Conservation (phyloP, 2,113 vertebrate genomes). For the Crotalus helleri region DNA sequence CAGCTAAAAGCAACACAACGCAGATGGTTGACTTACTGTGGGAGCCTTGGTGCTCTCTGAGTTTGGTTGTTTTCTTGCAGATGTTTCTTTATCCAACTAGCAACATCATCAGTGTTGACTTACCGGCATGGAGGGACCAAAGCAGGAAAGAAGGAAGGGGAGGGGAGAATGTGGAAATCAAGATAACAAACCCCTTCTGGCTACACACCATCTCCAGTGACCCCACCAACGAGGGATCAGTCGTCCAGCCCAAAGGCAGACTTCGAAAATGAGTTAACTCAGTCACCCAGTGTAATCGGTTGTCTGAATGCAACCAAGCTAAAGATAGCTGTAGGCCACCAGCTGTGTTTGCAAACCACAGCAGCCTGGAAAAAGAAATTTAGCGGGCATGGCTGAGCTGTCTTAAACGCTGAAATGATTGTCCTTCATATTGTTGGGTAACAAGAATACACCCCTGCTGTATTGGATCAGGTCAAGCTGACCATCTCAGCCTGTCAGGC, state of each 20-base stretch:
- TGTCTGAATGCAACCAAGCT: neutral
- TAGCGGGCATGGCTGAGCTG: neutral
- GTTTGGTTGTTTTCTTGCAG: neutral
- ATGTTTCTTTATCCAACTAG: neutral
- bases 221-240: neutral
- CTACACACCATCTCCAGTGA: neutral
- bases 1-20: conserved; percentile 68
- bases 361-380: neutral
- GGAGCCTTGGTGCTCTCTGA: neutral
- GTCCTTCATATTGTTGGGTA: neutral
- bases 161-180: neutral
- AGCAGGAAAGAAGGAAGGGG: neutral
- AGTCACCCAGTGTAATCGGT: neutral
- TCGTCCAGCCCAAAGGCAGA: neutral
- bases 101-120: neutral
- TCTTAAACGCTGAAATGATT: neutral
- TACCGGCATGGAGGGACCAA: neutral
- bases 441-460: neutral
- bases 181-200: neutral
- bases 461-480: neutral
- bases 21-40: neutral
- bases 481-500: neutral
- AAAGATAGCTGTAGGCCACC: neutral
- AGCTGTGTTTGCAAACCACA: neutral
- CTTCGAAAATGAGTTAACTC: neutral